Percentiles rank a stretch among this genome's conserved stretches.
Evolutionary conservation across 2,888 invertebrate genomes (phyloP).

Genomic region (Azorinus chamasolen): DNA sequence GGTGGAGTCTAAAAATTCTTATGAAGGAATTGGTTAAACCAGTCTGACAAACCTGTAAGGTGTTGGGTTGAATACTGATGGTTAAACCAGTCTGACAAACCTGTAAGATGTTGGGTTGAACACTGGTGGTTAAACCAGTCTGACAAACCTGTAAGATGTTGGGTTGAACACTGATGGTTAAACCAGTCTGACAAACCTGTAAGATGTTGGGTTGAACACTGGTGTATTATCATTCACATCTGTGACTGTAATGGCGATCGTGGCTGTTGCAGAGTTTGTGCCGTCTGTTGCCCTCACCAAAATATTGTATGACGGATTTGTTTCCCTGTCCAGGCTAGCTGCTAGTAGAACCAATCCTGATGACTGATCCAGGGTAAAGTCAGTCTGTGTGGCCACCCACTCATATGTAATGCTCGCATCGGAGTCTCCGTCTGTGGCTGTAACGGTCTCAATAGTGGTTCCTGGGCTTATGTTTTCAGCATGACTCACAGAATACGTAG

Average conservation of each 20-base stretch:
- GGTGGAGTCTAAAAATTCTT: too few species aligned
- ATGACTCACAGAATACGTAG: conserved; percentile 49
- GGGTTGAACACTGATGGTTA: too few species aligned
- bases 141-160: too few species aligned
- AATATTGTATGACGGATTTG: conserved; percentile 45
- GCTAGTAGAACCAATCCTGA: conserved; percentile 68
- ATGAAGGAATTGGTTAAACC: too few species aligned
- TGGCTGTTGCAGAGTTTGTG: conserved; percentile 62
- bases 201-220: conserved; percentile 48
- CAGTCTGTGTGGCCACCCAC: conserved; percentile 59
- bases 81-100: too few species aligned
- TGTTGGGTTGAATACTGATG: too few species aligned
- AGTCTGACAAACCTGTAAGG: too few species aligned
- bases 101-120: too few species aligned
- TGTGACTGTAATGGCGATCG: conserved; percentile 73
- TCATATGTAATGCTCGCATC: conserved; percentile 65
- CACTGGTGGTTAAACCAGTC: too few species aligned
- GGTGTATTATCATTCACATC: conserved; percentile 80
- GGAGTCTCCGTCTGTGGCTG: conserved; percentile 71
- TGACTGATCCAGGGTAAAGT: conserved; percentile 67
- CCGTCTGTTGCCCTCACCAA: conserved; percentile 72
- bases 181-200: too few species aligned
- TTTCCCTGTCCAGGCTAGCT: conserved; percentile 70
- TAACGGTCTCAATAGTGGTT: conserved; percentile 58
- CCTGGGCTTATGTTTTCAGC: conserved; percentile 62